Conservation (phyloP, 1,140 invertebrate genomes). For the Ceratina australensis region DNA sequence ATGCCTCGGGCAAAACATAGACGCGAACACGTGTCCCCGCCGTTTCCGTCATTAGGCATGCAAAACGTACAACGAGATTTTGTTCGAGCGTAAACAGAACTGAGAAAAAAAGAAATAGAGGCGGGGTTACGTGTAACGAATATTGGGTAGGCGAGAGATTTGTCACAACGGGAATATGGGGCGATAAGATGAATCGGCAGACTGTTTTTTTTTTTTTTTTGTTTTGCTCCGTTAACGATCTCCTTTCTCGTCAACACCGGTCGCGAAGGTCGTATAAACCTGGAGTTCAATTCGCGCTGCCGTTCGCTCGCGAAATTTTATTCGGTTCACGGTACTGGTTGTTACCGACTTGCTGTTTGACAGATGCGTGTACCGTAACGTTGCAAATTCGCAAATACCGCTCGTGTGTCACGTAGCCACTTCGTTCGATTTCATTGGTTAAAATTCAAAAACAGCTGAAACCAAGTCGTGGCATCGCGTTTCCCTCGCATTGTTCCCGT, state of each 20-base stretch:
- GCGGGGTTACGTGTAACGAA: no score
- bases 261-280: background rate
- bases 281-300: background rate
- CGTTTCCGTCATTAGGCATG: no score
- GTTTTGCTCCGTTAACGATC: background rate
- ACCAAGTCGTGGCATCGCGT: background rate
- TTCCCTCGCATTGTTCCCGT: background rate
- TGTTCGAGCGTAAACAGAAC: no score
- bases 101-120: no score
- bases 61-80: no score
- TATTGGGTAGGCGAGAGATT: no score
- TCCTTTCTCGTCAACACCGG: background rate
- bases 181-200: background rate
- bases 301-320: constrained; percentile 19
- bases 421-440: background rate
- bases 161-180: background rate
- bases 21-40: no score
- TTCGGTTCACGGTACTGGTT: background rate
- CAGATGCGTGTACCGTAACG: background rate
- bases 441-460: background rate
- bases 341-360: constrained; percentile 9
- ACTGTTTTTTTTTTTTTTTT: constrained; percentile 19
- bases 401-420: constrained; percentile 6
- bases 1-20: no score
- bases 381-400: constrained; percentile 14